Base-by-base conservation (phyloP, 2,113 vertebrate species). In the Anthoscopus minutus region DNA sequence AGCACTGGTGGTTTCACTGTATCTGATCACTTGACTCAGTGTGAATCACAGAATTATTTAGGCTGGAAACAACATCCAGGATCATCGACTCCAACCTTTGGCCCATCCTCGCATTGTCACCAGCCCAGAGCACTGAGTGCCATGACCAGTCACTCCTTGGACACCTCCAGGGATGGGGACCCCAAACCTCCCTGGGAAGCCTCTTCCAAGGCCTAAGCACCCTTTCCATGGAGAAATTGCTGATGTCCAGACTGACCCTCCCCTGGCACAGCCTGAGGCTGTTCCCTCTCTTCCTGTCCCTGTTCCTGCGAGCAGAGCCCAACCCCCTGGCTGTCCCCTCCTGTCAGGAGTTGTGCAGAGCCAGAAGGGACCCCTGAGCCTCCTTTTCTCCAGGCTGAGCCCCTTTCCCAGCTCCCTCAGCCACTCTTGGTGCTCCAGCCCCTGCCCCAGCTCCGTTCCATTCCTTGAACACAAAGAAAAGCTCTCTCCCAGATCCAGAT, bases 231-330 rank as follows among this genome's bases (percentile, higher is more conserved):
- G 1, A 51, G 10, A 45, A 88, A 73, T 66, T 1, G 8, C 37
- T n/a, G 23, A 3, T 66, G 22, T 66, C 37, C 51, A 81, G 2
- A 6, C 19, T 73, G 9, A 58, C 0, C 20, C 18, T 88, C 4
- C 6, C 23, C 6, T 58, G 60, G 15, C 1, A 0, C 15, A 65
- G 1, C 0, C 0, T 51, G 44, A 24, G 19, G 27, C 6, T 0
- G 0, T 38, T 31, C 0, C 15, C 31, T 9, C 37, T 81, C 2
- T 0, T 57, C 50, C 50, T 33, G 18, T 44, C 66, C 42, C 35
- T 64, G 35, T 72, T 57, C 44, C 44, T 73, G 60, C 14, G 33
- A 58, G 51, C 37, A 66, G 33, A 73, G 4, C 77, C 50, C 0
- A 0, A 37, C 0, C 3, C 9, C 58, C 44, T 0, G 2, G 20